Base-by-base conservation (phyloP, 2,113 vertebrate species). In the Tautogolabrus adspersus region DNA sequence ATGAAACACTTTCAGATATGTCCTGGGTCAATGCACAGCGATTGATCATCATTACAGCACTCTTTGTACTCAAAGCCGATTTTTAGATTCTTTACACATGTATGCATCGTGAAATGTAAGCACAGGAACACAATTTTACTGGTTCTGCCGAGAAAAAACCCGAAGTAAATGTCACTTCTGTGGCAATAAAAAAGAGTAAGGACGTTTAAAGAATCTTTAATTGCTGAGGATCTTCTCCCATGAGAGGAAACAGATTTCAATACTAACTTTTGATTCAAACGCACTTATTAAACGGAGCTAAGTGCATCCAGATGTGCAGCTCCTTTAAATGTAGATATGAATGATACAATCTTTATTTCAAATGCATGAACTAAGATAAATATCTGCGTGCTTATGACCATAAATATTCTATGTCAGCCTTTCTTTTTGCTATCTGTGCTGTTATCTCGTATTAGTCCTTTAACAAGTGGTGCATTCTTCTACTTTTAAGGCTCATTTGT, bases 261-360 rank as follows among this genome's bases (percentile, higher is more conserved):
- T 11, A 46, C 10, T 3, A 15, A 7, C 44, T 13, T 13, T 10
- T 11, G 44, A 46, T 46, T 46, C 10, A 26, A 26, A 26, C 13
- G 3, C 12, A 15, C 44, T 46, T 34, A 34, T 34, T 21, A 66
- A 67, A 23, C 11, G 0, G 13, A 40, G 61, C 57, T 71, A 80
- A 89, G 66, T 26, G 6, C 3, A 61, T 80, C 87, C 87, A 89
- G 72, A 89, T 89, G 87, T 82, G 72, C 49, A 55, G 69, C 47
- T 18, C 59, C 57, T 67, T 68, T 10, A 71, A 63, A 71, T 23
- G 52, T 40, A 67, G 58, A 81, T 46, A 38, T 44, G 47, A 49
- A 38, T 44, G 47, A 49, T 47, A 15, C 15, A 6, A 47, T 49
- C 15, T 49, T 18, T 40, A 57, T 34, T 71, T 57, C 21, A 47